phyloP scores from a whole-genome alignment of 2,888 invertebrate species.

The Caenorhabditis panamensis region DNA sequence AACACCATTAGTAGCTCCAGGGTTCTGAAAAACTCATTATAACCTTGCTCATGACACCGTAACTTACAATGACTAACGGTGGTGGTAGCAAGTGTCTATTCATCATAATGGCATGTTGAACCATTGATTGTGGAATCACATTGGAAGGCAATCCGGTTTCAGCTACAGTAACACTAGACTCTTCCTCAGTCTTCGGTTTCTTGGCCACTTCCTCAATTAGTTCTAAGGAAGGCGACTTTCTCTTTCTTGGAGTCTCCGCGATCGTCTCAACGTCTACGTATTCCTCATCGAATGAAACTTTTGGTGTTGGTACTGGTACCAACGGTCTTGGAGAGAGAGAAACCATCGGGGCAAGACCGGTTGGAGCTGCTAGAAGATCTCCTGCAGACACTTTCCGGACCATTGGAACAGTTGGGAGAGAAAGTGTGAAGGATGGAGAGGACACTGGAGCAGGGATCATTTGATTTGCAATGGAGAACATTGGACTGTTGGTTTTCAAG shows the following conservation, averaged over 20 bases:
- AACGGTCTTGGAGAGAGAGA: too few species aligned
- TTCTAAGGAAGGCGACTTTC: too few species aligned
- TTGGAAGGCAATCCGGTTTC: neutral
- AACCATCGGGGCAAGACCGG: neutral
- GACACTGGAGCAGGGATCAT: too few species aligned
- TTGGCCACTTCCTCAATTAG: too few species aligned
- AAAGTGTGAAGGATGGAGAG: conserved; percentile 19
- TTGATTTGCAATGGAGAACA: too few species aligned
- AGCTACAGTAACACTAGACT: neutral
- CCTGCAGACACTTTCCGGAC: too few species aligned
- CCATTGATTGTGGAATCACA: neutral
- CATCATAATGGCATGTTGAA: neutral
- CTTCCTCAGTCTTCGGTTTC: neutral
- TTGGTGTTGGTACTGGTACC: too few species aligned
- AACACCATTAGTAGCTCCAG: neutral
- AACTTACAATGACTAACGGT: neutral
- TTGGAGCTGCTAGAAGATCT: too few species aligned
- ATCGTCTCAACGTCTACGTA: neutral
- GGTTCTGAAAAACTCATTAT: neutral
- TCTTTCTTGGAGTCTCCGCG: neutral
- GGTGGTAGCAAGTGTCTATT: neutral
- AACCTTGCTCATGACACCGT: neutral
- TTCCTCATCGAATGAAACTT: conserved; percentile 7
- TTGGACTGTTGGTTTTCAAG: neutral
- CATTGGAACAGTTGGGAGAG: conserved; percentile 19